Evolutionary conservation across 2,888 invertebrate species (phyloP).

Genomic region (Lutraria lutraria): DNA sequence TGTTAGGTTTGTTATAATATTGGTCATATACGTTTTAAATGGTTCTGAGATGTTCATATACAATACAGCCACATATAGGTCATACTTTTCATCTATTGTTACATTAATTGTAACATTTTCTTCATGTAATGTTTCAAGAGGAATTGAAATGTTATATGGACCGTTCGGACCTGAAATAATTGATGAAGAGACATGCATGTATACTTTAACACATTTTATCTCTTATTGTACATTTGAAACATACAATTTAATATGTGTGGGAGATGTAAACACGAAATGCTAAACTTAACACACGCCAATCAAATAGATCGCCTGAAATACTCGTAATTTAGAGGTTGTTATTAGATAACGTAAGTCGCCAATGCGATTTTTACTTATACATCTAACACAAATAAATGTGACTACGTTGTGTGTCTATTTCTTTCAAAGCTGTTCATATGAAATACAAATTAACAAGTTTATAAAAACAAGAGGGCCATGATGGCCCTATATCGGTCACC

Average conservation of each 20-base stretch:
- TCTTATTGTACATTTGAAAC: background rate
- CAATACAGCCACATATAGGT: background rate
- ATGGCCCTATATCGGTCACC: no score
- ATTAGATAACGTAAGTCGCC: no score
- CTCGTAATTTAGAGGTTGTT: no score
- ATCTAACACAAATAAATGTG: no score
- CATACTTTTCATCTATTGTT: background rate
- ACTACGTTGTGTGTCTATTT: no score
- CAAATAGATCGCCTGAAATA: no score
- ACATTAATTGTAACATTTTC: background rate
- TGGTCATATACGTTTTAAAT: background rate
- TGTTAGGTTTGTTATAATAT: background rate
- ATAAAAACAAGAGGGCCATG: no score
- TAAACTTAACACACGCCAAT: background rate
- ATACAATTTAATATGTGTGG: background rate
- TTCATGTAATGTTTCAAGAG: background rate
- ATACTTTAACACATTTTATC: no score
- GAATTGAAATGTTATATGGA: background rate
- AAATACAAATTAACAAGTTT: no score
- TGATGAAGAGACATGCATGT: background rate
- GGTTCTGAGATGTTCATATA: background rate
- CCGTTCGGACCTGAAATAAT: background rate
- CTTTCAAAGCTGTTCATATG: no score
- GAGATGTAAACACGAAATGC: background rate
- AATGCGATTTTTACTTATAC: background rate